Evolutionary conservation across 2,113 vertebrate species (phyloP).

Genomic region (Rynchops niger): DNA sequence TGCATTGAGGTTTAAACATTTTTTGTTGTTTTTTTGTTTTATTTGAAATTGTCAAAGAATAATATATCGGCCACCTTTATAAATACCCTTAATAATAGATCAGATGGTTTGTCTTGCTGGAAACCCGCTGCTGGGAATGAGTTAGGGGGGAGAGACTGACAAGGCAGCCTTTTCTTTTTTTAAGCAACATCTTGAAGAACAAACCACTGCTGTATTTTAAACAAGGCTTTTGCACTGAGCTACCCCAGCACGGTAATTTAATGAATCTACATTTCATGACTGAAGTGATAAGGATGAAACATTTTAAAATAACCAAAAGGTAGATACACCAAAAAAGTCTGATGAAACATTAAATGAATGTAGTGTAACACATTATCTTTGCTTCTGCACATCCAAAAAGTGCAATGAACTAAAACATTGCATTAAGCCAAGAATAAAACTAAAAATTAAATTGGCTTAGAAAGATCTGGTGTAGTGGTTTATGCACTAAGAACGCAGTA

Average conservation of each 20-base stretch:
- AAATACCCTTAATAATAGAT: slow-evolving; percentile 18
- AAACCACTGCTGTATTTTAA: slow-evolving; percentile 47
- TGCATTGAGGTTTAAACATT: background rate
- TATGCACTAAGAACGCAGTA: slow-evolving; percentile 79
- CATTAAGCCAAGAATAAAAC: slow-evolving; percentile 84
- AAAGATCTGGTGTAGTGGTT: slow-evolving; percentile 78
- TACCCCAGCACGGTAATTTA: slow-evolving; percentile 71
- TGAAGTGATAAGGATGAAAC: slow-evolving; percentile 80
- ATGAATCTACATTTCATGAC: slow-evolving; percentile 80
- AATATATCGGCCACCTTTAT: background rate
- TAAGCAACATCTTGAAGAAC: slow-evolving; percentile 16
- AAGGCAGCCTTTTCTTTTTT: slow-evolving; percentile 29
- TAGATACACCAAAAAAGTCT: slow-evolving; percentile 80
- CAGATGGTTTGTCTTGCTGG: slow-evolving; percentile 21
- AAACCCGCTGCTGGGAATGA: background rate
- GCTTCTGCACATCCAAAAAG: slow-evolving; percentile 83
- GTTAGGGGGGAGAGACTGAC: background rate
- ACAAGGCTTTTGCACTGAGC: slow-evolving; percentile 47
- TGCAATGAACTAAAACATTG: slow-evolving; percentile 86
- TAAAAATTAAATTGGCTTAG: slow-evolving; percentile 83
- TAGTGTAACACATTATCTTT: slow-evolving; percentile 85
- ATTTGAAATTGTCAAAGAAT: background rate
- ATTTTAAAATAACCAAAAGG: slow-evolving; percentile 84
- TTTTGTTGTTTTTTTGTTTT: background rate
- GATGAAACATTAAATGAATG: slow-evolving; percentile 85